These are phyloP conservation scores for Euphydryas editha DNA, from an alignment of 2,888 invertebrate genomes.

Conservation along the genomic window DNA sequence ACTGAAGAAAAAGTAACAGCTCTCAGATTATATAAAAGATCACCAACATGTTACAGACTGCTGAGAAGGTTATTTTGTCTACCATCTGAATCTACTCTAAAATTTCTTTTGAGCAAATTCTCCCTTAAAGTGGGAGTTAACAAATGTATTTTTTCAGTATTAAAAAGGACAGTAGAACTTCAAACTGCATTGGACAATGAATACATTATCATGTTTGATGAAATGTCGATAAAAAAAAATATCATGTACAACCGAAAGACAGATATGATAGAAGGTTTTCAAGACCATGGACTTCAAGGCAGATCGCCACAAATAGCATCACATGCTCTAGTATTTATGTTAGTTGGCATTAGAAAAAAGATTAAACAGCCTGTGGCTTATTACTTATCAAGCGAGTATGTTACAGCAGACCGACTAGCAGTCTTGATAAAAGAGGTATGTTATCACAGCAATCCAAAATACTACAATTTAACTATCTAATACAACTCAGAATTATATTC, in stretches of 20 bases:
- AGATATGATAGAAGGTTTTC: too few species aligned
- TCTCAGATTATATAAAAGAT: not conserved
- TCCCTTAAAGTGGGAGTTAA: not conserved
- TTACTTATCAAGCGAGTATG: constrained; percentile 4
- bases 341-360: not conserved
- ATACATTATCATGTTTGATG: too few species aligned
- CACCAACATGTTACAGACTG: not conserved
- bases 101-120: constrained; percentile 5
- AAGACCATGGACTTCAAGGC: too few species aligned
- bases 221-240: too few species aligned
- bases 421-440: constrained; percentile 10
- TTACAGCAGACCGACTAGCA: constrained; percentile 8
- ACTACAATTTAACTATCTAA: too few species aligned
- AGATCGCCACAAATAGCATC: too few species aligned
- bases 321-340: too few species aligned
- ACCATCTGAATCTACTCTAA: not conserved
- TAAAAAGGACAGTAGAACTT: too few species aligned
- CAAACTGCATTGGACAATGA: too few species aligned
- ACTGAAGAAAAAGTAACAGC: constrained; percentile 4
- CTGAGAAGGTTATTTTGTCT: constrained; percentile 2
- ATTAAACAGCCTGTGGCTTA: constrained; percentile 1
- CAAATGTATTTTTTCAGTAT: too few species aligned
- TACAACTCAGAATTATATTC: too few species aligned
- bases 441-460: not conserved
- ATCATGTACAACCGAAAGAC: too few species aligned